A percentile compares a stretch with the other conserved stretches of the same genome.
Evolutionary conservation across 2,113 vertebrate species (phyloP).

Genomic region (Corapipo altera): DNA sequence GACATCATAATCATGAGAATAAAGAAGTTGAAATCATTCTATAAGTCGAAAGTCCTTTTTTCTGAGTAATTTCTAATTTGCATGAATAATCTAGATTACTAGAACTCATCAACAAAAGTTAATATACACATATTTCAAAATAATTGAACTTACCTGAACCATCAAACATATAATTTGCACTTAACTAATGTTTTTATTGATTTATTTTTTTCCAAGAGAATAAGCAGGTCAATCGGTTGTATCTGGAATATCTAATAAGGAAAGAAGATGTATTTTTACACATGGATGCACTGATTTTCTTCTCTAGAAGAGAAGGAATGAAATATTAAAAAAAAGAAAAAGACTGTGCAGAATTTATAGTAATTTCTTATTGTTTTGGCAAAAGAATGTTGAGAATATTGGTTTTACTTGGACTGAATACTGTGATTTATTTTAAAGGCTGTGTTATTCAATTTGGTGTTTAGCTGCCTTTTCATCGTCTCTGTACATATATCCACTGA

Average conservation of each 20-base stretch:
- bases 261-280: background rate
- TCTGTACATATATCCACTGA: background rate
- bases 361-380: background rate
- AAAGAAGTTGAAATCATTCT: background rate
- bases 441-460: conserved; percentile 16
- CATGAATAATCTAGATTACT: background rate
- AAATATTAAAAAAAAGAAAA: background rate
- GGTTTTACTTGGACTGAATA: background rate
- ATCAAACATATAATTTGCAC: background rate
- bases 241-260: background rate
- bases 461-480: conserved; percentile 35
- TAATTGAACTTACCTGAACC: background rate
- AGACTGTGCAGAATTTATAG: background rate
- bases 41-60: background rate
- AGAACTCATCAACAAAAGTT: background rate
- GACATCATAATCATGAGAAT: background rate
- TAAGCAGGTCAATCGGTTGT: background rate
- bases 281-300: background rate
- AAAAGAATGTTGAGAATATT: background rate
- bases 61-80: background rate
- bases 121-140: background rate
- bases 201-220: background rate
- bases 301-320: background rate
- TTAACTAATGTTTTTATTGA: conserved; percentile 13
- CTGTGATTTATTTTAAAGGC: conserved; percentile 24